These are phyloP conservation scores for Kryptolebias marmoratus DNA, from an alignment of 2,113 vertebrate genomes.

Conservation along the genomic window DNA sequence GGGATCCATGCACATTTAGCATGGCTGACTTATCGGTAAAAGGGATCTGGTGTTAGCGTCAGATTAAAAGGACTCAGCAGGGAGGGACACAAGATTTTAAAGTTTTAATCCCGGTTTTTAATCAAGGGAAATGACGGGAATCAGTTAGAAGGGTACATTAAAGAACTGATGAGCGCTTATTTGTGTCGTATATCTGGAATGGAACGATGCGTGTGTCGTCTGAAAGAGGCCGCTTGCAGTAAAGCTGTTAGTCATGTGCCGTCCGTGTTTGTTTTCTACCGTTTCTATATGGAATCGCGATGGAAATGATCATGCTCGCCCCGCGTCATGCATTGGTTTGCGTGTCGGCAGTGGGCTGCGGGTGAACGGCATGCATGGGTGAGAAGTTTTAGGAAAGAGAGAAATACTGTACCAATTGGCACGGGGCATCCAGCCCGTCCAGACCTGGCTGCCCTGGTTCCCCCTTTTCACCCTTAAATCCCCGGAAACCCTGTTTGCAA, in stretches of 20 bases:
- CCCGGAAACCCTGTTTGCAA: constrained; percentile 99
- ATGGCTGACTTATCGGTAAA: constrained; percentile 39
- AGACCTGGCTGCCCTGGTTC: constrained; percentile 99
- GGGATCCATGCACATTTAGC: constrained; percentile 43
- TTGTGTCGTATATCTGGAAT: constrained; percentile 12
- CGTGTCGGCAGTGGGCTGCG: constrained; percentile 30
- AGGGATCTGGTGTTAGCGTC: constrained; percentile 64
- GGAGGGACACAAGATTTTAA: constrained; percentile 30
- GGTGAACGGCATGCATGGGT: constrained; percentile 86
- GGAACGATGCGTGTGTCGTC: neutral
- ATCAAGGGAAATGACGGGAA: constrained; percentile 39
- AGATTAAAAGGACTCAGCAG: constrained; percentile 55
- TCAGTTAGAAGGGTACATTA: constrained; percentile 54
- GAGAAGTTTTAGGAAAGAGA: constrained; percentile 88
- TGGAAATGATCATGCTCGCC: constrained; percentile 39
- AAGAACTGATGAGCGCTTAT: neutral
- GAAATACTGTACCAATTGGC: constrained; percentile 99
- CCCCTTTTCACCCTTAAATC: constrained; percentile 99
- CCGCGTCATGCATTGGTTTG: constrained; percentile 48
- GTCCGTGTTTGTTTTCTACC: neutral
- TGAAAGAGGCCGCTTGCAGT: constrained; percentile 65
- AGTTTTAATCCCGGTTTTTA: constrained; percentile 35
- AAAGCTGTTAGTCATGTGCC: constrained; percentile 51
- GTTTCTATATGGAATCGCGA: neutral
- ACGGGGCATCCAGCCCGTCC: constrained; percentile 99